phyloP scores from a whole-genome alignment of 1,140 invertebrate species.

The Zaprionus kolodkinae region DNA sequence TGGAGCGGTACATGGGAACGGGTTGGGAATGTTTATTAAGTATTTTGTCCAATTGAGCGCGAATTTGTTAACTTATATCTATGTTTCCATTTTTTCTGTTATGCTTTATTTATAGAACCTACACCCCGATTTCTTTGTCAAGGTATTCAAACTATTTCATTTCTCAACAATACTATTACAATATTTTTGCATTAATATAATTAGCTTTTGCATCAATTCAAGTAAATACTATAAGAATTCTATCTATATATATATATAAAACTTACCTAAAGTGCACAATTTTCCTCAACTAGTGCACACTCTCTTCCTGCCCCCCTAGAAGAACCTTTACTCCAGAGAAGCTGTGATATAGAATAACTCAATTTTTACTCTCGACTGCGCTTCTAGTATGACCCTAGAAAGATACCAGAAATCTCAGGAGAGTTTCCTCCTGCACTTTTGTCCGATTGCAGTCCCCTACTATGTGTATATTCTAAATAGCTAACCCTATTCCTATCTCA shows the following conservation, averaged over 20 bases:
- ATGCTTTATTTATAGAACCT: constrained; percentile 84
- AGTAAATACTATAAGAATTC: constrained; percentile 55
- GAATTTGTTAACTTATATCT: constrained; percentile 58
- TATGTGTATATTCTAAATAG: background rate
- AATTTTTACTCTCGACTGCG: background rate
- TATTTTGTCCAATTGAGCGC: constrained; percentile 36
- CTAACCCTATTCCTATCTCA: background rate
- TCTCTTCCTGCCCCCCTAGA: constrained; percentile 6
- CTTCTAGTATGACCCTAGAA: background rate
- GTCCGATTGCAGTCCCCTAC: background rate
- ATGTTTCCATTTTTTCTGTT: constrained; percentile 73
- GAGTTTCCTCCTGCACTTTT: background rate
- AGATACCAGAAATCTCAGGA: background rate
- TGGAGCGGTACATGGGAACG: background rate
- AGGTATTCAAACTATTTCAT: constrained; percentile 78
- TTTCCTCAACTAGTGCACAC: constrained; percentile 52
- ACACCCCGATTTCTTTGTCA: constrained; percentile 84
- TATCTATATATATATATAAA: constrained; percentile 19
- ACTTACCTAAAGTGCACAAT: constrained; percentile 30
- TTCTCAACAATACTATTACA: constrained; percentile 47
- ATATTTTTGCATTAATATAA: constrained; percentile 66
- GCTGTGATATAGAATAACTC: background rate
- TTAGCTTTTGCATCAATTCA: constrained; percentile 72
- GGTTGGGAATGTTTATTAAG: constrained; percentile 10
- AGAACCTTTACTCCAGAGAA: background rate